Evolutionary conservation across 2,113 vertebrate species (phyloP).

Genomic region (Macrotis lagotis): DNA sequence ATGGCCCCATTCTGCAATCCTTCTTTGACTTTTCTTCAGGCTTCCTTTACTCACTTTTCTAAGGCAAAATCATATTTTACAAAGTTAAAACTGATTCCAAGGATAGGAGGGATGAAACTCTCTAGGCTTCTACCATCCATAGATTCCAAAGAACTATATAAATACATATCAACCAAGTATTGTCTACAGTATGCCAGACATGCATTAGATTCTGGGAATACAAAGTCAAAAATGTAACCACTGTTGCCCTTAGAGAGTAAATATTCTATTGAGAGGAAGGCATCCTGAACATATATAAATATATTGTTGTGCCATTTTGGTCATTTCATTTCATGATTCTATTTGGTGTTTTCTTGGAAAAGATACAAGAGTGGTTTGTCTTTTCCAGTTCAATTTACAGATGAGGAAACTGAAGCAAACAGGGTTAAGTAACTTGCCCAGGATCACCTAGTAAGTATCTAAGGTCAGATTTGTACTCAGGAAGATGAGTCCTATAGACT

Average conservation of each 20-base stretch:
- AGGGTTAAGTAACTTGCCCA: not conserved
- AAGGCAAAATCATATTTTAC: slow-evolving; percentile 21
- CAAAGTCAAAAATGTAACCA: not conserved
- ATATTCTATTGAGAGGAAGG: not conserved
- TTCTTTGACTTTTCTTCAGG: not conserved
- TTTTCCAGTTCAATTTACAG: not conserved
- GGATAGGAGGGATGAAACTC: not conserved
- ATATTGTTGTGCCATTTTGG: not conserved
- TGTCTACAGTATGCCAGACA: not conserved
- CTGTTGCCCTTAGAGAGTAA: not conserved
- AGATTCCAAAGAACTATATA: not conserved
- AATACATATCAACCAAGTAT: not conserved
- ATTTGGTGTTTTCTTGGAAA: not conserved
- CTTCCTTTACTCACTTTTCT: slow-evolving; percentile 16
- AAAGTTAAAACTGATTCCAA: not conserved
- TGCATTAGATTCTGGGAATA: not conserved
- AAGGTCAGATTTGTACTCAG: not conserved
- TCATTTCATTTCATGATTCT: not conserved
- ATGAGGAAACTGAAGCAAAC: not conserved
- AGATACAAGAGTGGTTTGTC: not conserved
- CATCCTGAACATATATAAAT: not conserved
- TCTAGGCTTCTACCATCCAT: not conserved
- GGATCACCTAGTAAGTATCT: not conserved
- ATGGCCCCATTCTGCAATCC: not conserved
- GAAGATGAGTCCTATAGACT: not conserved